phyloP scores from a whole-genome alignment of 2,888 invertebrate genomes.

The Papilio elwesi region DNA sequence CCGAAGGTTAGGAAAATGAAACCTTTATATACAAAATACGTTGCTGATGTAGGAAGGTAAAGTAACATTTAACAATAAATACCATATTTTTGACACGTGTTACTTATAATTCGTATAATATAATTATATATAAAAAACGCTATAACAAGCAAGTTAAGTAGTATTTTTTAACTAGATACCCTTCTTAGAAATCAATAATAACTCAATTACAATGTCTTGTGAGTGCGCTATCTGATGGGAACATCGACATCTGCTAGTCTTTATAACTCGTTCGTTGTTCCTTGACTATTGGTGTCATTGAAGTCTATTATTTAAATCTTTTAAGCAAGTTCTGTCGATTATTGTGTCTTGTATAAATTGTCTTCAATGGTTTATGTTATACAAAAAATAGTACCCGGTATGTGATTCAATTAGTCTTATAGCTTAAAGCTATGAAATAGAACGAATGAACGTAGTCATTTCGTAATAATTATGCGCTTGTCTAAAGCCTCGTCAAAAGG shows the following conservation, averaged over 20 bases:
- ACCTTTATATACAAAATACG: no score
- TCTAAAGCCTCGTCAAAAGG: conserved; percentile 3
- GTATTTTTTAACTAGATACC: neutral
- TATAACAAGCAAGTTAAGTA: neutral
- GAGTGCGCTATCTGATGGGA: conserved; percentile 9
- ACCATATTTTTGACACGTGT: no score
- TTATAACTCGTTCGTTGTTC: conserved; percentile 6
- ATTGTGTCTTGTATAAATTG: no score
- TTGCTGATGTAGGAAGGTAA: no score
- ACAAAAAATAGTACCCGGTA: no score
- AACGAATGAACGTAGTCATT: neutral
- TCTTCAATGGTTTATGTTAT: no score
- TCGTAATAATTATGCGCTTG: conserved; percentile 26
- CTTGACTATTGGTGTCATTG: neutral
- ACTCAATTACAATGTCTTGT: conserved; percentile 5
- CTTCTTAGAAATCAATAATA: conserved; percentile 26
- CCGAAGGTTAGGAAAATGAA: no score
- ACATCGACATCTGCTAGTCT: conserved; percentile 23
- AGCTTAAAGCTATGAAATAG: neutral
- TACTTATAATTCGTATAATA: no score
- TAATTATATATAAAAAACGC: no score
- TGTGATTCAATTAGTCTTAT: neutral
- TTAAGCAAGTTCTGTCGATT: neutral
- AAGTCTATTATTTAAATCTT: neutral
- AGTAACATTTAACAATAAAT: no score